These are phyloP conservation scores for Lateolabrax maculatus DNA, from an alignment of 2,797 vertebrate genomes.

Conservation along the genomic window DNA sequence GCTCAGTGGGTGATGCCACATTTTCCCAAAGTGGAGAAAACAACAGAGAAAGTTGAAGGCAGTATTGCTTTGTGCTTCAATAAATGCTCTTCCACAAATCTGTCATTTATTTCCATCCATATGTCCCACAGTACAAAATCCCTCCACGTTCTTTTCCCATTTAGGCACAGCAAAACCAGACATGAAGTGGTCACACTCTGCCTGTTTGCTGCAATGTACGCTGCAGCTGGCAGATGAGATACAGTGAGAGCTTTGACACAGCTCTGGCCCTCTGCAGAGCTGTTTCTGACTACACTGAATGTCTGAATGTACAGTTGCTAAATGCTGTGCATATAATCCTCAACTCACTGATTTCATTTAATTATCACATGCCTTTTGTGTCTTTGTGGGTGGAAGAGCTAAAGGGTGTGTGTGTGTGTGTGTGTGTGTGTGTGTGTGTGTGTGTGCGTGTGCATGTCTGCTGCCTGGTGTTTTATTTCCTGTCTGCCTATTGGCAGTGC, in stretches of 20 bases:
- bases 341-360: conserved; percentile 33
- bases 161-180: not conserved
- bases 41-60: conserved; percentile 11
- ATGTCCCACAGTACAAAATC: not conserved
- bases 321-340: conserved; percentile 7
- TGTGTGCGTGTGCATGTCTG: conserved; percentile 20
- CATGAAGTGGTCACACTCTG: not conserved
- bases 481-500: conserved; percentile 71
- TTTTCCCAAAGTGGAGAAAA: conserved; percentile 15
- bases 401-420: conserved; percentile 21
- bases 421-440: conserved; percentile 13
- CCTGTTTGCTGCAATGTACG: conserved; percentile 23
- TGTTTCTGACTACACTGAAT: not conserved
- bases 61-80: not conserved
- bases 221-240: conserved; percentile 9
- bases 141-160: not conserved
- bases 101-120: not conserved
- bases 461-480: conserved; percentile 70
- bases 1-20: conserved; percentile 44
- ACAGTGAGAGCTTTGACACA: conserved; percentile 3
- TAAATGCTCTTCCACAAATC: not conserved
- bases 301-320: not conserved
- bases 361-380: conserved; percentile 24
- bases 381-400: conserved; percentile 16
- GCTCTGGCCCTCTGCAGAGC: not conserved